These are phyloP conservation scores for Spicauda simplicius DNA, from an alignment of 2,888 invertebrate species.

Conservation along the genomic window DNA sequence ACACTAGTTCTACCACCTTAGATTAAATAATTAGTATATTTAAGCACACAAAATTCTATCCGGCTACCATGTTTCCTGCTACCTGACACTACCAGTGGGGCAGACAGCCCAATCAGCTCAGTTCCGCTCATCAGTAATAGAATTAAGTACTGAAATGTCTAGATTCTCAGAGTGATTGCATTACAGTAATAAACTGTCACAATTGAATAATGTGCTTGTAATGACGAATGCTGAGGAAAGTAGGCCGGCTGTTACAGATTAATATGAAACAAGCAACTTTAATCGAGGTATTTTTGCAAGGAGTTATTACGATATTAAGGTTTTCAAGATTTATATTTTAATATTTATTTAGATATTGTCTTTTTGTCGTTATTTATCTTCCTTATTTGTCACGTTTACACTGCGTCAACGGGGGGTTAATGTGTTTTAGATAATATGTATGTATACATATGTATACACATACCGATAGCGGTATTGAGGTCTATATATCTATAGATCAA, in stretches of 20 bases:
- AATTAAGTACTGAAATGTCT: slow-evolving; percentile 31
- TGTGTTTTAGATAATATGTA: no score
- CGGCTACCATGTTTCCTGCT: slow-evolving; percentile 5
- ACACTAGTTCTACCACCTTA: no score
- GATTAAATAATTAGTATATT: not conserved
- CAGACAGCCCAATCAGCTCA: slow-evolving; percentile 33
- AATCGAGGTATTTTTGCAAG: not conserved
- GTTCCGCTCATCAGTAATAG: slow-evolving; percentile 25
- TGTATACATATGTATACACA: no score
- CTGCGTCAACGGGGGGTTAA: no score
- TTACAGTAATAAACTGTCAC: slow-evolving; percentile 46
- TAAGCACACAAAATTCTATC: not conserved
- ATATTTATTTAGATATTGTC: no score
- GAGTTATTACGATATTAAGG: no score
- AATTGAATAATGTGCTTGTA: slow-evolving; percentile 48
- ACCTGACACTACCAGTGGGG: slow-evolving; percentile 16
- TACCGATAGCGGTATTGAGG: no score
- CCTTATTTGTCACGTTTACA: no score
- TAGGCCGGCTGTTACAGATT: slow-evolving; percentile 40
- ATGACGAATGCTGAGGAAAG: slow-evolving; percentile 48
- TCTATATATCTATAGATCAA: no score
- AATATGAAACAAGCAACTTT: slow-evolving; percentile 12
- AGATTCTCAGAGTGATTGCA: slow-evolving; percentile 42
- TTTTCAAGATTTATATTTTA: no score
- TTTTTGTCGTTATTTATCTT: no score